Base-by-base conservation (phyloP, 2,888 invertebrate species). In the Congeria kusceri region DNA sequence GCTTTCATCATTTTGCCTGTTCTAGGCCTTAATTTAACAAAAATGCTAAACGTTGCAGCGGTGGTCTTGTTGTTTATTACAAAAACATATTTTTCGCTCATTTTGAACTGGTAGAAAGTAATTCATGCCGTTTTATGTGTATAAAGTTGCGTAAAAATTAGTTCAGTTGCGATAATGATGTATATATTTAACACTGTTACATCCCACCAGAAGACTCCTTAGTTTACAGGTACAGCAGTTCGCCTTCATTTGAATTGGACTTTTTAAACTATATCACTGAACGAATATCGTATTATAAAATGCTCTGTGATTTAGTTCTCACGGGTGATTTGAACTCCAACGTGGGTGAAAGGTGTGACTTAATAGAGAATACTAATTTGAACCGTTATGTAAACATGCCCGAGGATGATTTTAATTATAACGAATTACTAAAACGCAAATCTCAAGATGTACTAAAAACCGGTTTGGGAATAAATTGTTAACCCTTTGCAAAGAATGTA, bases 121-220 rank as follows among this genome's bases (percentile, higher is more conserved):
- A 76, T 65, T 20, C 23, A n/a, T 64, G 53, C 28, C 69, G 76
- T 59, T 69, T 76, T 18, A 29, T 76, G 18, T 76, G 76, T 69
- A 25, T 69, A 25, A 76, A 69, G 53, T 46, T 76, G 25, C 57
- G 61, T 23, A 57, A 32, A 9, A 29, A 32, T 23, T 46, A 27
- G 9, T 46, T 69, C 20, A 13, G 65, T 39, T n/a, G 23, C 7
- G 59, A 59, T 11, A 62, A 46, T 27, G 64, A 64, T 49, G 27
- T 47, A 20, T 76, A 63, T 53, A 27, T 69, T 20, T 76, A 65
- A 28, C 28, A 57, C 28, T 69, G 59, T n/a, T 76, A 76, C 44
- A 76, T 76, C 25, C 76, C 75, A 4, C 75, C 75, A 39, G 69
- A 75, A 59, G 58, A 75, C 3, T 64, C 69, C 15, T 11, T 44